Evolutionary conservation across 2,888 invertebrate species (phyloP), one percentile per base, ranked within the genome.

Genomic region (Scaptomyza reducta): DNA sequence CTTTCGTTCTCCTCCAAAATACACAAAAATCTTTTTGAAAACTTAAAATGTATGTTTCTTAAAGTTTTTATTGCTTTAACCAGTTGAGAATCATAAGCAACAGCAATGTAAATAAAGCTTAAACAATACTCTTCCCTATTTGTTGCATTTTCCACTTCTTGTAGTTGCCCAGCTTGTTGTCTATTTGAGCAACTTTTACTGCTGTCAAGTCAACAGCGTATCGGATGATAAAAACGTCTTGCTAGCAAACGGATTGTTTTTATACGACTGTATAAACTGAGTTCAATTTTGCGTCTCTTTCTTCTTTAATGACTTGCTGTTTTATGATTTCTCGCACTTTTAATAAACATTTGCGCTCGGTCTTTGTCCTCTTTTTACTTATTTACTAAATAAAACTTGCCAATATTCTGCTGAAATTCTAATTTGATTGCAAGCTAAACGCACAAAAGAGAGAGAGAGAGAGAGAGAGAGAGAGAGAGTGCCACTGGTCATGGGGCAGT

Each of bases 341-440:
- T 67, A 54, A 71, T 74, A 71, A 68, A 60, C 74, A 67, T 68
- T 74, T 67, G 14, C n/a, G 40, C 38, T 1, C 13, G 46, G 45
- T 50, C 10, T 3, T 22, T 22, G 1, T 4, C 5, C 3, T 22
- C 1, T 22, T 31, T 7, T 5, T 16, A 10, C 40, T 45, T 16
- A n/a, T 22, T 45, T 46, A 33, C 5, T 49, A 54, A 50, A 75
- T 75, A 60, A 64, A 70, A 69, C 44, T 57, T 40, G 65, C 55
- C 71, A 56, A 47, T 51, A 46, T 27, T 38, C 51, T 14, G 64
- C 18, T 65, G 73, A 40, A 73, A 61, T 54, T 66, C 67, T 74
- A 72, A 72, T 77, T 74, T 74, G 74, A 74, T 74, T 66, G 77
- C 73, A 18, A 59, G 47, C 66, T 62, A 72, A 66, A 72, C 33